A percentile compares a stretch with the other conserved stretches of the same genome.
Evolutionary conservation across 2,797 vertebrate species (phyloP).

Genomic region (Arctocebus calabarensis): DNA sequence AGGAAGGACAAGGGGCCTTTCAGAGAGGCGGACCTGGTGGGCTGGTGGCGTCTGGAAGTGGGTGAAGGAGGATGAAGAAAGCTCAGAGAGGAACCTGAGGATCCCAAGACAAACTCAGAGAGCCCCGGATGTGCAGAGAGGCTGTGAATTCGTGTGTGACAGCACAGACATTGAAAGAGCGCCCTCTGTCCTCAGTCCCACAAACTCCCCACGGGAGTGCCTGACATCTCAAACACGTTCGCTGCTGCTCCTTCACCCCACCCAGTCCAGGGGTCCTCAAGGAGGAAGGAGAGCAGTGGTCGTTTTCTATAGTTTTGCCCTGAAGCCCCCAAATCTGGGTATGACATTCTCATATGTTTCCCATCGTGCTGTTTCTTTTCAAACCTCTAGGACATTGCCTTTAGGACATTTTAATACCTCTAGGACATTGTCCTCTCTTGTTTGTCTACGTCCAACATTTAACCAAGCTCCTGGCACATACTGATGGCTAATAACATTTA

Average conservation of each 20-base stretch:
- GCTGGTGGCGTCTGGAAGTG: not conserved
- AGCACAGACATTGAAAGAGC: not conserved
- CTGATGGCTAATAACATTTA: not conserved
- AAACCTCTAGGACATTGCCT: too few species aligned
- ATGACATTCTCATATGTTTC: not conserved
- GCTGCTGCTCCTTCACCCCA: not conserved
- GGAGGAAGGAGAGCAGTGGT: not conserved
- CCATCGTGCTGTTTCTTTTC: not conserved
- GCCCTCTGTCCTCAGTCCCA: not conserved
- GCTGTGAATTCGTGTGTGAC: not conserved
- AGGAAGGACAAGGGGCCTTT: not conserved
- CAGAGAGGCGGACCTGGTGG: not conserved
- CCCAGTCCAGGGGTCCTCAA: not conserved
- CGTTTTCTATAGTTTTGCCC: not conserved
- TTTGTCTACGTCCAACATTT: not conserved
- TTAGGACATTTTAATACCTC: too few species aligned
- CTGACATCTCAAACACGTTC: not conserved
- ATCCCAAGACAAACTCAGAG: not conserved
- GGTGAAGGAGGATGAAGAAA: not conserved
- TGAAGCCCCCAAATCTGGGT: not conserved
- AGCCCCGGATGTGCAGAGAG: not conserved
- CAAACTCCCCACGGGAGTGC: rapidly evolving
- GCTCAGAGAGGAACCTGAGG: not conserved
- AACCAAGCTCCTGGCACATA: not conserved
- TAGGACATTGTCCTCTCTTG: not conserved